phyloP scores from a whole-genome alignment of 2,113 vertebrate species.

The Heptranchias perlo region DNA sequence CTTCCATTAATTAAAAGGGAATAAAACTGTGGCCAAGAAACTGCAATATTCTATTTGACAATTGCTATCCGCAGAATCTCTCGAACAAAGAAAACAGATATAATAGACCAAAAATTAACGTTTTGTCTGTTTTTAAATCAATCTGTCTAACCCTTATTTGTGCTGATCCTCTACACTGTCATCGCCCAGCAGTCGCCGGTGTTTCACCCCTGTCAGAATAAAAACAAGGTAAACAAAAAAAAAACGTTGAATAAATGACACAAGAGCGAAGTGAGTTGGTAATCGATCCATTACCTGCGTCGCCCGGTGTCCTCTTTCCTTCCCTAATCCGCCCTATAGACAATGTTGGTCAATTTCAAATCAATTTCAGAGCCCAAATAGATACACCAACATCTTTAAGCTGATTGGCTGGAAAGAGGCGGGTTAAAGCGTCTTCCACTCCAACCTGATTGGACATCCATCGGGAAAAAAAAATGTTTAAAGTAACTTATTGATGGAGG shows the following conservation, averaged over 20 bases:
- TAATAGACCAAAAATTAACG: too few species aligned
- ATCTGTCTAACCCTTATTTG: too few species aligned
- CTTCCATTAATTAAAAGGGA: neutral
- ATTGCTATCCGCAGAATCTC: neutral
- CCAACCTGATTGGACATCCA: neutral
- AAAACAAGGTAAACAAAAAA: neutral
- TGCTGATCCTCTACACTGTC: neutral
- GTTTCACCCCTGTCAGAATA: neutral
- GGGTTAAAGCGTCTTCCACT: slow-evolving; percentile 21
- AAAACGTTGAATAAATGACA: neutral
- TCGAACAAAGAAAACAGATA: neutral
- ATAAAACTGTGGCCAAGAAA: neutral
- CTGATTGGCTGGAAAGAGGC: slow-evolving; percentile 26
- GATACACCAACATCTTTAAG: slow-evolving; percentile 22
- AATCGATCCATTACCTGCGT: slow-evolving; percentile 18
- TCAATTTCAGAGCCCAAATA: slow-evolving; percentile 9
- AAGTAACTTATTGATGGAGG: slow-evolving; percentile 36
- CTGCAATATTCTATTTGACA: neutral
- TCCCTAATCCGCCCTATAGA: neutral
- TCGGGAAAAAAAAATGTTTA: neutral
- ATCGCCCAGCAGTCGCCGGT: neutral
- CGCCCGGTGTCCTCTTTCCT: neutral
- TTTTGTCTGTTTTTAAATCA: neutral
- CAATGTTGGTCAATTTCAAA: slow-evolving; percentile 15
- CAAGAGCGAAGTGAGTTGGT: neutral